Evolutionary conservation across 2,113 vertebrate genomes (phyloP).

Genomic region (Melospiza melodia): DNA sequence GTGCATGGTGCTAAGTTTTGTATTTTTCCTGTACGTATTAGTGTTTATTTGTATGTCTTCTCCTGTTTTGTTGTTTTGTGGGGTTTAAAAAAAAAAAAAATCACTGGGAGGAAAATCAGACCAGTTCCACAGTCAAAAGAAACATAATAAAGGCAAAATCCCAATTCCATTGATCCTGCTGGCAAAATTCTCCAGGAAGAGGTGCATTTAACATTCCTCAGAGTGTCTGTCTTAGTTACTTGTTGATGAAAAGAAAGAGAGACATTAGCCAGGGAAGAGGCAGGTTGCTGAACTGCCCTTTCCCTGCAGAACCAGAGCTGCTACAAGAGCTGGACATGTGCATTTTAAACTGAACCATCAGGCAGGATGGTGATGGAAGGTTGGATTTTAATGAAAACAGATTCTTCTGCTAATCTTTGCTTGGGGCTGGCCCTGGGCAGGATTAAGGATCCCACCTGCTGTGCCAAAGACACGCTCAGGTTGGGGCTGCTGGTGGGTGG

Average conservation of each 20-base stretch:
- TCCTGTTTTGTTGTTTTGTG: conserved; percentile 19
- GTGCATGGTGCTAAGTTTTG: conserved; percentile 57
- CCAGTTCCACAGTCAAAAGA: not conserved
- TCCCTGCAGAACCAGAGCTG: not conserved
- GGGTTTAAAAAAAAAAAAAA: not conserved
- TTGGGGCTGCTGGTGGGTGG: conserved; percentile 32
- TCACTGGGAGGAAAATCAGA: conserved; percentile 21
- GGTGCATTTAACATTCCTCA: not conserved
- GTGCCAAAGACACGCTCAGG: conserved; percentile 48
- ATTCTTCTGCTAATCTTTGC: conserved; percentile 56
- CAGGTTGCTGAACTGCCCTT: conserved; percentile 15
- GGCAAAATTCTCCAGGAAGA: conserved; percentile 11
- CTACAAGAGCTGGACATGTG: not conserved
- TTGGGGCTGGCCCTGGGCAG: conserved; percentile 22
- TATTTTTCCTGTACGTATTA: conserved; percentile 45
- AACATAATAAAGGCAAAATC: conserved; percentile 4
- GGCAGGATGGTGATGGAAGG: not conserved
- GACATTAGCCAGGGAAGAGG: conserved; percentile 1
- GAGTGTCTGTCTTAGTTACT: not conserved
- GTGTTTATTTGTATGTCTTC: conserved; percentile 61
- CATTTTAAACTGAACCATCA: not conserved
- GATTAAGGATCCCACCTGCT: conserved; percentile 56
- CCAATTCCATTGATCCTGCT: not conserved
- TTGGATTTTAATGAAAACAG: conserved; percentile 62
- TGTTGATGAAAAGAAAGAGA: not conserved